Base-by-base conservation (phyloP, 1,140 invertebrate genomes). In the Drosophila ambigua region DNA sequence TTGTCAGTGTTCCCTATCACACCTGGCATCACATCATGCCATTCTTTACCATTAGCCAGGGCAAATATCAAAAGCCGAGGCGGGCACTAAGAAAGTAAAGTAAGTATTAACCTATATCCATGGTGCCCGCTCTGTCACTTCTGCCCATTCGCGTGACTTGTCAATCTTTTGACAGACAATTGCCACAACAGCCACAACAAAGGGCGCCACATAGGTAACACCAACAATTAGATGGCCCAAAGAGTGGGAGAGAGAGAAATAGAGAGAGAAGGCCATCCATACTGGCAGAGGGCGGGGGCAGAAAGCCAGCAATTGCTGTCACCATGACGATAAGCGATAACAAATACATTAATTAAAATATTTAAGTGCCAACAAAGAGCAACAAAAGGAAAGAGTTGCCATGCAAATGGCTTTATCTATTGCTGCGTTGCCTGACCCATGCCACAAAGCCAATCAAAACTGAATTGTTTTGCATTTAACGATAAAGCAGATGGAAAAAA, bases 291-390 rank as follows among this genome's bases (percentile, higher is more conserved):
- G 43, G 48, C 23, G 53, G 46, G 23, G 31, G 55, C 44, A 45
- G 50, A 80, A 60, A 39, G 53, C 46, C 58, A 35, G 51, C 48
- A 71, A 58, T 72, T 52, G 65, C 73, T 85, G 81, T 85, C 77
- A 80, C 72, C 58, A 84, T 80, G 44, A 50, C 81, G 57, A 77
- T 77, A 80, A 77, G 66, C 72, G 62, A 85, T 80, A 73, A 74
- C 68, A 85, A 74, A 74, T 55, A 74, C 77, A 85, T 77, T 85
- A 85, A 85, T 74, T 71, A 60, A 85, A 84, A 77, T 59, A 49
- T 75, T 55, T 67, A 61, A 75, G 55, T 68, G 62, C 52, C 23
- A 63, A 23, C 48, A 51, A 61, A 55, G n/a, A 73, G 52, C 35
- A 79, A 73, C 45, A 76, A 58, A 44, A 23, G 23, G 31, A 64